Base-by-base conservation (phyloP, 2,797 vertebrate species). In the Bradypodion pumilum region DNA sequence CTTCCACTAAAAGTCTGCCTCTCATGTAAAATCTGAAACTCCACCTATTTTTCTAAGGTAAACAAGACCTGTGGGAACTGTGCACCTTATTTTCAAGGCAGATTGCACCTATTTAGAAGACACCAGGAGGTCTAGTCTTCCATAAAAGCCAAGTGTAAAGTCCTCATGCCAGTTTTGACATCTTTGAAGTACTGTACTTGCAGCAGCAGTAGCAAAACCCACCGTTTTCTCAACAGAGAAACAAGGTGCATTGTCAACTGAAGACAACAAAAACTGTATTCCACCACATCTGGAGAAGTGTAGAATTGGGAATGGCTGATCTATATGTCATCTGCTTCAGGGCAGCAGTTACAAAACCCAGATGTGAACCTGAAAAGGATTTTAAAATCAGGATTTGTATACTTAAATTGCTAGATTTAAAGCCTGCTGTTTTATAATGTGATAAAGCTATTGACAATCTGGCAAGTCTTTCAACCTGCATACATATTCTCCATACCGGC, bases 271-370 rank as follows among this genome's bases (percentile, higher is more conserved):
- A 29, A 32, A 29, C 13, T 32, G 16, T 46, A 25, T 5, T 74
- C 29, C 7, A n/a, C 19, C 44, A 74, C 44, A 74, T 74, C 44
- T 21, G 29, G 44, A 74, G 44, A 16, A 44, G 7, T 0, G 4
- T 1, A 3, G 25, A 23, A 35, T 46, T n/a, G 13, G 44, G 5
- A 42, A 42, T 49, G 29, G 29, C 72, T 74, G 13, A 21, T 46
- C 44, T 32, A 13, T 89, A 87, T 70, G 40, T 90, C 84, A 80
- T 42, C 78, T 88, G 21, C 87, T 87, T 90, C 89, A 77, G 56
- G 75, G 77, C 87, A 82, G 86, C 86, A 90, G 87, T 88, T 91
- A 91, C 87, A 90, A 88, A 90, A 89, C 52, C 78, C 92, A 93
- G 87, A 91, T 93, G 89, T 89, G 90, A 94, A 77, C 25, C 75